Conservation (phyloP, 2,888 invertebrate species). For the Acanthosoma haemorrhoidale region DNA sequence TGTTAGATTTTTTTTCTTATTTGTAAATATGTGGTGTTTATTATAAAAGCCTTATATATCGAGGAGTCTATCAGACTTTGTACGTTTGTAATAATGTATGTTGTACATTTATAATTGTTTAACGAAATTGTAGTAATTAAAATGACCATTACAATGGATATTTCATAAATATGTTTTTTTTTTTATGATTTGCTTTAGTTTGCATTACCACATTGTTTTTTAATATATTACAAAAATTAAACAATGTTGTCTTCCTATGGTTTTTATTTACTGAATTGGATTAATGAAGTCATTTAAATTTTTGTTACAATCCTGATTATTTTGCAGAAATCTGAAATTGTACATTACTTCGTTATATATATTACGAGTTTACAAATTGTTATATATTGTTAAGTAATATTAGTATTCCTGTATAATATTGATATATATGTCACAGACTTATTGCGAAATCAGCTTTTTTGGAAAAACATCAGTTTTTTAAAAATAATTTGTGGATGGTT, state of each 20-base stretch:
- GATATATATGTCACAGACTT: too few species aligned
- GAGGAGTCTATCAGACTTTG: neutral
- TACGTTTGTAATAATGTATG: neutral
- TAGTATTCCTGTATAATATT: conserved; percentile 12
- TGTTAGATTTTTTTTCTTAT: conserved; percentile 8
- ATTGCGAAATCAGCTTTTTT: neutral
- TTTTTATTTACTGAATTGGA: too few species aligned
- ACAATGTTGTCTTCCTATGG: neutral
- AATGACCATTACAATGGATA: neutral
- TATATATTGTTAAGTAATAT: conserved; percentile 27
- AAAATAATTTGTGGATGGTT: too few species aligned
- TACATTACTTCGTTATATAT: conserved; percentile 18
- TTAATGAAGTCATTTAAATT: too few species aligned
- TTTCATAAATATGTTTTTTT: neutral
- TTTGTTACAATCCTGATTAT: neutral
- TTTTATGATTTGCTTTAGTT: neutral
- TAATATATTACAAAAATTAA: neutral
- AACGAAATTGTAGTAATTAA: neutral
- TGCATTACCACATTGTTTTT: too few species aligned
- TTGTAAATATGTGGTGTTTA: neutral
- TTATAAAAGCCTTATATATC: conserved; percentile 5
- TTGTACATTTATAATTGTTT: conserved; percentile 1
- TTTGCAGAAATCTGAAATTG: conserved; percentile 5
- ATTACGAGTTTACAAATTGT: conserved; percentile 24
- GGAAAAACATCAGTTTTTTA: neutral